Conservation (phyloP, 2,113 vertebrate species). For the Indicator maculatus region DNA sequence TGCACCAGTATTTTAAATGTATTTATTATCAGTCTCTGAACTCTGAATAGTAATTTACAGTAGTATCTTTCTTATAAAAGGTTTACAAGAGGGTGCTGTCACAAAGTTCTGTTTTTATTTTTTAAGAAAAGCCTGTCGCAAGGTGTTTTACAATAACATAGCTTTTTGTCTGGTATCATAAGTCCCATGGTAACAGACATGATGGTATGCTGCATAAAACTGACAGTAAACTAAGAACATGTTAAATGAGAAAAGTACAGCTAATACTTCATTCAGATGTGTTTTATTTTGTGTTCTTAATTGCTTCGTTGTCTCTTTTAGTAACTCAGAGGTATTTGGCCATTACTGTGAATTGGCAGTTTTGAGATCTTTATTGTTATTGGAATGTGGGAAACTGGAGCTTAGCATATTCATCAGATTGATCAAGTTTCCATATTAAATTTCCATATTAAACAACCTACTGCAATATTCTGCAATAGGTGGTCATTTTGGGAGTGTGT, state of each 20-base stretch:
- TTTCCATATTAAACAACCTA: background rate
- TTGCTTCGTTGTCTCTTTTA: background rate
- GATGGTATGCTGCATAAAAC: background rate
- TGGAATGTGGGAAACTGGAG: background rate
- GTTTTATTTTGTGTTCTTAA: background rate
- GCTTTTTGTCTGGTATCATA: background rate
- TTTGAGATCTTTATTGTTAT: background rate
- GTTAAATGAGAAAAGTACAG: background rate
- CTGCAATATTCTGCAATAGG: constrained; percentile 12
- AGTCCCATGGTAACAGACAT: constrained; percentile 19
- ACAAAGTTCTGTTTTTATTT: background rate
- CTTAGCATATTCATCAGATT: constrained; percentile 18
- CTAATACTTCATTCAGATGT: background rate
- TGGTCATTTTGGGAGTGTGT: background rate
- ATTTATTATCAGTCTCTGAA: background rate
- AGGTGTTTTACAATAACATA: background rate
- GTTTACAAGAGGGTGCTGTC: background rate
- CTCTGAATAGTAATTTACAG: background rate
- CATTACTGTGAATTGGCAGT: background rate
- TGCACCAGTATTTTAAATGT: background rate
- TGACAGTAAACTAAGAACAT: background rate
- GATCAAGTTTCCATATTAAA: constrained; percentile 8
- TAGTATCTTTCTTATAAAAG: background rate
- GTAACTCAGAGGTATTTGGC: background rate
- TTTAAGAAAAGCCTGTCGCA: background rate